Evolutionary conservation across 1,140 invertebrate genomes (phyloP).

Genomic region (Leptopilina clavipes): DNA sequence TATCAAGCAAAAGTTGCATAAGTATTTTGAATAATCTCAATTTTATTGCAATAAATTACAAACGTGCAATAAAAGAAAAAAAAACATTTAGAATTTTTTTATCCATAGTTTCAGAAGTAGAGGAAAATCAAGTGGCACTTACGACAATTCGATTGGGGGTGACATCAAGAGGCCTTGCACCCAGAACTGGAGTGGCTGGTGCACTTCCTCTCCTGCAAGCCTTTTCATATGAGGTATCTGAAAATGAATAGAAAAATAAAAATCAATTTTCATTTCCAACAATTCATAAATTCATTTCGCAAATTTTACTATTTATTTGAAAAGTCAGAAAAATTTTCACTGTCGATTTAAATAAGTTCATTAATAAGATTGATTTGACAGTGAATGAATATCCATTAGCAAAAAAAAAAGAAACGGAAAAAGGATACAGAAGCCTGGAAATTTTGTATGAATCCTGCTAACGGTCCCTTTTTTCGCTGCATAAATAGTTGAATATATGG

Average conservation of each 20-base stretch:
- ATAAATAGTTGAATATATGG: not conserved
- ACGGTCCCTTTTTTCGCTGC: not conserved
- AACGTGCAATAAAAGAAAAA: not conserved
- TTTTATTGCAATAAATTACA: no score
- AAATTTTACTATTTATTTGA: not conserved
- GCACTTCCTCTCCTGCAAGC: constrained; percentile 89
- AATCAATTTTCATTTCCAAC: no score
- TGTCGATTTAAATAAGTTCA: no score
- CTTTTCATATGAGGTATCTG: constrained; percentile 93
- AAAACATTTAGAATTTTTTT: not conserved
- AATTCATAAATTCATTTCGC: constrained; percentile 18
- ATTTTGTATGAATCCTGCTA: not conserved
- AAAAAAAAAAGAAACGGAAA: not conserved
- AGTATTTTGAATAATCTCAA: no score
- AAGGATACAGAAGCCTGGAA: not conserved
- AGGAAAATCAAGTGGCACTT: constrained; percentile 65
- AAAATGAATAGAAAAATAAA: constrained; percentile 72
- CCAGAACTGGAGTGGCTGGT: constrained; percentile 86
- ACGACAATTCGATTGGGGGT: constrained; percentile 83
- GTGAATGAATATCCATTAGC: no score
- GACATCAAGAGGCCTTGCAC: constrained; percentile 78
- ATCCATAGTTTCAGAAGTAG: not conserved
- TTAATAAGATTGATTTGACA: no score
- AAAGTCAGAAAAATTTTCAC: no score
- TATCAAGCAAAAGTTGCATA: no score